phyloP scores from a whole-genome alignment of 2,113 vertebrate genomes.

The Paratilapia polleni region DNA sequence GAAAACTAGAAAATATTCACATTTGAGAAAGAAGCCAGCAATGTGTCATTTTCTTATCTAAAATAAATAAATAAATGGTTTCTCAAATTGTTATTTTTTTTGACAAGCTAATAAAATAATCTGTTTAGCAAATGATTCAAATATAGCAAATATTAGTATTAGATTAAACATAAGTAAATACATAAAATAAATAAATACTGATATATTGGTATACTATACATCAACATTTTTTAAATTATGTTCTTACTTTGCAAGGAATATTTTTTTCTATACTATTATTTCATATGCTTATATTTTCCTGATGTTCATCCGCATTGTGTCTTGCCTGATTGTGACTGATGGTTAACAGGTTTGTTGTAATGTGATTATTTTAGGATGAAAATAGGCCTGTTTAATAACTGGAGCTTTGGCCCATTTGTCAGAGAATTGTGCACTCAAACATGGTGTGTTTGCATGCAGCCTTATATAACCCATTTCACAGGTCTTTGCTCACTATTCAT shows the following conservation, averaged over 20 bases:
- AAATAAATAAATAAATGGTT: fast-evolving
- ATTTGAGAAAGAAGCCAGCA: not conserved
- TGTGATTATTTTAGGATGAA: conserved; percentile 11
- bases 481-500: conserved; percentile 19
- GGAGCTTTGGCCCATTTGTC: conserved; percentile 47
- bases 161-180: not conserved
- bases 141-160: not conserved
- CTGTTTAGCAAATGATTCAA: not conserved
- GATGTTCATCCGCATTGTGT: not conserved
- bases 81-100: not conserved
- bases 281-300: not conserved
- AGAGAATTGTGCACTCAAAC: conserved; percentile 20
- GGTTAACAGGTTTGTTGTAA: conserved; percentile 26
- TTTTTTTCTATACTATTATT: not conserved
- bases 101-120: not conserved
- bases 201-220: not conserved
- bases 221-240: not conserved
- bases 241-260: too few species aligned
- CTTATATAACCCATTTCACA: conserved; percentile 50
- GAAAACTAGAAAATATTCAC: not conserved
- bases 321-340: not conserved
- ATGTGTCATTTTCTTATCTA: too few species aligned
- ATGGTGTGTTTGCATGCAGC: conserved; percentile 15
- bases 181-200: not conserved
- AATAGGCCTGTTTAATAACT: conserved; percentile 33